Percentiles rank a stretch among this genome's conserved stretches.
phyloP scores from a whole-genome alignment of 2,113 vertebrate genomes.

The Leucopsar rothschildi region DNA sequence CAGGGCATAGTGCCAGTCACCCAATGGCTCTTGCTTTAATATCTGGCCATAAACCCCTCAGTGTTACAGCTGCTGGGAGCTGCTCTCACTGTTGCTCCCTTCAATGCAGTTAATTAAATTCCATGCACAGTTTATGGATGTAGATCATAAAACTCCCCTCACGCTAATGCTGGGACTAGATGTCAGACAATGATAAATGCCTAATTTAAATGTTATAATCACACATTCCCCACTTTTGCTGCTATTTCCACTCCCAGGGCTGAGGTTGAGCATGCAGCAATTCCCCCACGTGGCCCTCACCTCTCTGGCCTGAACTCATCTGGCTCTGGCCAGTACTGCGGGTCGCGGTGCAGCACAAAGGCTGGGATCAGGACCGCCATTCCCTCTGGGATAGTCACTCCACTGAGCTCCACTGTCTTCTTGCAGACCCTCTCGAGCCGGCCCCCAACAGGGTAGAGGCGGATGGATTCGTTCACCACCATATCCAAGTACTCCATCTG shows the following conservation, averaged over 20 bases:
- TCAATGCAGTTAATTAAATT: constrained; percentile 71
- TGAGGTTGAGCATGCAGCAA: neutral
- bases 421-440: constrained; percentile 82
- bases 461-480: constrained; percentile 78
- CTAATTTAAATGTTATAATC: constrained; percentile 32
- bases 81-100: constrained; percentile 32
- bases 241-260: neutral
- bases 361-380: constrained; percentile 65
- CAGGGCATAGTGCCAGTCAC: constrained; percentile 49
- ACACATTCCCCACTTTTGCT: neutral
- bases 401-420: constrained; percentile 73
- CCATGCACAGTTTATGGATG: constrained; percentile 48
- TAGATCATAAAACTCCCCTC: constrained; percentile 63
- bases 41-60: constrained; percentile 68
- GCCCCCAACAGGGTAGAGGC: constrained; percentile 60
- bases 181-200: constrained; percentile 53
- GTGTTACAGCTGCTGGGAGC: constrained; percentile 57
- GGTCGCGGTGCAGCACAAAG: constrained; percentile 64
- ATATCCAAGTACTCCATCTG: constrained; percentile 86
- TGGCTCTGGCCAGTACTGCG: constrained; percentile 67
- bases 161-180: constrained; percentile 24
- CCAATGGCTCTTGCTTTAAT: constrained; percentile 61
- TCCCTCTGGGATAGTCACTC: constrained; percentile 76
- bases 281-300: neutral
- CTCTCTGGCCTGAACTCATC: constrained; percentile 81